Evolutionary conservation across 53 echinoderm and acorn worm species (phyloP), one percentile per base, ranked within the genome.

Genomic region (Arbacia lixula): DNA sequence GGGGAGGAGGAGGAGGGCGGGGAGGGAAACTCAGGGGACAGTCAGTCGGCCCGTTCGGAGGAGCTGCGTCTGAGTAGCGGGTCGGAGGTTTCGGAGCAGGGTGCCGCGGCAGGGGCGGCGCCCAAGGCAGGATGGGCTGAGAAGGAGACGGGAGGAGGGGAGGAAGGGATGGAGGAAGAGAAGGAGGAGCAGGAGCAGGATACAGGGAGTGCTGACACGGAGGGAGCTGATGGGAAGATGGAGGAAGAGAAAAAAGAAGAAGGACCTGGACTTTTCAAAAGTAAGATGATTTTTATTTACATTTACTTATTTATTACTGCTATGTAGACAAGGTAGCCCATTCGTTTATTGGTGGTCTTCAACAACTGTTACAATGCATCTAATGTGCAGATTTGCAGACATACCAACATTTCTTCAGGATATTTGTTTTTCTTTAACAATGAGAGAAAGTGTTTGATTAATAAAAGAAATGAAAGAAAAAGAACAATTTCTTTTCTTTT

Each of bases 251-350:
- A 53, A 52, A 34, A 73, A 52, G 34, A 29, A 21, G 4, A 73
- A 52, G 73, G 73, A 20, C 73, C 73, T 16, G 73, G 73, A 28
- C 73, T 73, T 11, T 73, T 73, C 43, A 73, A 73, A 53, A 28
- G 73, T 73, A 33, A 73, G 73, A 33, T 16, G 52, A 25, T 41
- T 71, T 12, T 2, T 53, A 54, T 37, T 28, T 75, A 65, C 42
- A 46, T 28, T 72, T 14, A n/a, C 39, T 68, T 37, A 0, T 20
- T 20, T 68, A 24, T 51, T 1, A 51, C 10, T 61, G 3, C 34
- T 61, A n/a, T n/a, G n/a, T n/a, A n/a, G n/a, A n/a, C n/a, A n/a
- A n/a, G n/a, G n/a, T n/a, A n/a, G n/a, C n/a, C n/a, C n/a, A n/a
- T n/a, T n/a, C n/a, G n/a, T n/a, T n/a, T n/a, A n/a, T n/a, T n/a